Conservation (phyloP, 2,888 invertebrate species). For the Crocallis elinguaria region DNA sequence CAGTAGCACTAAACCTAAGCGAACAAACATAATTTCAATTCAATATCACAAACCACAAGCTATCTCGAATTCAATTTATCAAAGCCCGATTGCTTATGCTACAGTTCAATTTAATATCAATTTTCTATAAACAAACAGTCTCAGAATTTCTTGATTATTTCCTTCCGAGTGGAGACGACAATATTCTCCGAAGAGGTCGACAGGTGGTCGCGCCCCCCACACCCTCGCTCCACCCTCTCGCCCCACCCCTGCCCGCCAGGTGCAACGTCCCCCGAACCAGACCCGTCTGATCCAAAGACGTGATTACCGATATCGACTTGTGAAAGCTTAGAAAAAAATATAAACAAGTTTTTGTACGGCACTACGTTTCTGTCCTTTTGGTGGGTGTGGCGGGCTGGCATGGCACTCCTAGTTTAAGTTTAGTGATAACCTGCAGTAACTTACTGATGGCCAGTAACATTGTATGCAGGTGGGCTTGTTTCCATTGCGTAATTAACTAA, state of each 20-base stretch:
- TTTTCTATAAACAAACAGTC: constrained; percentile 13
- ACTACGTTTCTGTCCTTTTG: constrained; percentile 24
- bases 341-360: constrained; percentile 38
- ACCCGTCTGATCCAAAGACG: constrained; percentile 39
- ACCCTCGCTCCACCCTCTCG: too few species aligned
- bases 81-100: constrained; percentile 4
- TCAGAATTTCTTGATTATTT: constrained; percentile 30
- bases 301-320: constrained; percentile 36
- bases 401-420: constrained; percentile 30
- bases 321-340: constrained; percentile 37
- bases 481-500: constrained; percentile 15
- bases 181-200: constrained; percentile 41
- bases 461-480: constrained; percentile 20
- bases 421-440: constrained; percentile 20
- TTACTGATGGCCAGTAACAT: constrained; percentile 28
- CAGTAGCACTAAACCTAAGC: background rate
- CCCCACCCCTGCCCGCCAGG: constrained; percentile 50
- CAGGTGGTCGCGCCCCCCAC: constrained; percentile 53
- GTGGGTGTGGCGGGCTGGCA: constrained; percentile 21
- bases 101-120: constrained; percentile 11
- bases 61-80: constrained; percentile 12
- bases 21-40: constrained; percentile 4
- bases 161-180: constrained; percentile 40
- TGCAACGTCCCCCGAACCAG: constrained; percentile 61
- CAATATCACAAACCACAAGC: constrained; percentile 11